Percentiles rank a stretch among this genome's conserved stretches.
These are phyloP conservation scores for Erpetoichthys calabaricus DNA, from an alignment of 2,797 vertebrate species.

Conservation along the genomic window DNA sequence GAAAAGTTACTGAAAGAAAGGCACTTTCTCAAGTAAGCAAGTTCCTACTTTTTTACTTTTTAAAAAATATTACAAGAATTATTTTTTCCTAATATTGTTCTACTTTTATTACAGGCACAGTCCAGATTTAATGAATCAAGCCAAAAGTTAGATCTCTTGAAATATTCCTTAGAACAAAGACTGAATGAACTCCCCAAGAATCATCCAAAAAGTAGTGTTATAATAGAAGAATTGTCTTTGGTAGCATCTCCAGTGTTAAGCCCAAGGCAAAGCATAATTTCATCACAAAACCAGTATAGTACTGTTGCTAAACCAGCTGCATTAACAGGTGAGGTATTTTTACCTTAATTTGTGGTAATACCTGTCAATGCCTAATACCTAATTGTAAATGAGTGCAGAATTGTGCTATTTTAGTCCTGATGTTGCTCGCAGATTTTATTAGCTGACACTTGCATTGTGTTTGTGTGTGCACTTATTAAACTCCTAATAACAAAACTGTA, in stretches of 20 bases:
- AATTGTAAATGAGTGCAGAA: no score
- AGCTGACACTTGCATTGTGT: no score
- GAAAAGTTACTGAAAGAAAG: slow-evolving; percentile 88
- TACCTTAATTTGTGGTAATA: neutral
- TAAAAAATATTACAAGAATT: neutral
- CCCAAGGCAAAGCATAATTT: slow-evolving; percentile 77
- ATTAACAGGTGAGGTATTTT: slow-evolving; percentile 64
- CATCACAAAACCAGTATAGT: slow-evolving; percentile 85
- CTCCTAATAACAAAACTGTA: no score
- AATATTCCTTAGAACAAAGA: slow-evolving; percentile 84
- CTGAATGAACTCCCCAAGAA: slow-evolving; percentile 84
- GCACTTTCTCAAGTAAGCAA: slow-evolving; percentile 77
- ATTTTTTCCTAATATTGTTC: neutral
- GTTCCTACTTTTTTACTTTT: neutral
- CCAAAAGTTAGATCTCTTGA: slow-evolving; percentile 86
- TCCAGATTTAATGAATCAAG: slow-evolving; percentile 89
- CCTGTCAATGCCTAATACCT: no score
- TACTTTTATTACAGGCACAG: slow-evolving; percentile 59
- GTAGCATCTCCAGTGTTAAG: slow-evolving; percentile 78
- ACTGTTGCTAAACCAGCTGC: slow-evolving; percentile 88
- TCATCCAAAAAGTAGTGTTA: slow-evolving; percentile 83
- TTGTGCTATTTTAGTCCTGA: no score
- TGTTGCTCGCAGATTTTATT: no score
- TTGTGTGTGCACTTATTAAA: no score
- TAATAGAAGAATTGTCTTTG: slow-evolving; percentile 82